These are phyloP conservation scores for Tipula confusa DNA, from an alignment of 2,888 invertebrate genomes.

Conservation along the genomic window DNA sequence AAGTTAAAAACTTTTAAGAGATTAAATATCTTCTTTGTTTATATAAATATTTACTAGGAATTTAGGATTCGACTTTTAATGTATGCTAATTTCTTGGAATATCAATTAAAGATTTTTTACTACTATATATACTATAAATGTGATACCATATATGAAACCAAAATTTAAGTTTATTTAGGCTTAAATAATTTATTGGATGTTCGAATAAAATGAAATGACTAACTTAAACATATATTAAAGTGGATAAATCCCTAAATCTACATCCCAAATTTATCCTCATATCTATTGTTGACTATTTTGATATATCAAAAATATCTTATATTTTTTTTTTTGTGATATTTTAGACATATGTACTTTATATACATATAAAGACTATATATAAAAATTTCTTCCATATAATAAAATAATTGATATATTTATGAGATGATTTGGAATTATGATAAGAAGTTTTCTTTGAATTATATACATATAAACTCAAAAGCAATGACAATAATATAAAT, in stretches of 20 bases:
- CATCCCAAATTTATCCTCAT: background rate
- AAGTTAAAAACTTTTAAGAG: background rate
- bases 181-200: background rate
- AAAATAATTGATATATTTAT: constrained; percentile 25
- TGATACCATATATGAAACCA: background rate
- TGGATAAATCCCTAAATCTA: background rate
- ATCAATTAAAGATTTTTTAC: background rate
- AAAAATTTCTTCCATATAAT: background rate
- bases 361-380: background rate
- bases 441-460: background rate
- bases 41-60: background rate
- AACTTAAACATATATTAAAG: background rate
- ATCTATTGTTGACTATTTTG: background rate
- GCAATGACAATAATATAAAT: constrained; percentile 3
- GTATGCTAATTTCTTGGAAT: background rate
- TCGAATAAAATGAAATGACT: background rate
- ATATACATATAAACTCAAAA: background rate
- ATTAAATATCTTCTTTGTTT: background rate
- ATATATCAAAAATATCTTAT: background rate
- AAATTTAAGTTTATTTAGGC: background rate
- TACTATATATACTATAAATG: background rate
- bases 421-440: constrained; percentile 8
- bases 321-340: background rate
- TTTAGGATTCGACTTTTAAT: background rate
- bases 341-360: background rate